phyloP scores from a whole-genome alignment of 2,888 invertebrate genomes.

The Rotaria macrura region DNA sequence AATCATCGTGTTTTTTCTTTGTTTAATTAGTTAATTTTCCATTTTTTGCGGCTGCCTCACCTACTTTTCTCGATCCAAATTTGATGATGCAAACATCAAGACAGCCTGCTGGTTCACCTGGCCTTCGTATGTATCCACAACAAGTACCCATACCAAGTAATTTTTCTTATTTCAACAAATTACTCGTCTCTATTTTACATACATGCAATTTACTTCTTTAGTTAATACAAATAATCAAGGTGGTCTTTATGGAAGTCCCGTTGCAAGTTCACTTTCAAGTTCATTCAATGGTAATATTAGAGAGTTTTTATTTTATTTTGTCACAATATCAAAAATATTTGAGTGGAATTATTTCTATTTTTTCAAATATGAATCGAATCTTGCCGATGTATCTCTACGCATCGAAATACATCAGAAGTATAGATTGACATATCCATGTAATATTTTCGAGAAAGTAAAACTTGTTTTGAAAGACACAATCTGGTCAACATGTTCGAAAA shows the following conservation, averaged over 20 bases:
- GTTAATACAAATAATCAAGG: neutral
- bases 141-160: constrained; percentile 8
- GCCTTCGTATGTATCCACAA: neutral
- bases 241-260: constrained; percentile 19
- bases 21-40: neutral
- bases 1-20: neutral
- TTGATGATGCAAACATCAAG: neutral
- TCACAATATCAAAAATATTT: too few species aligned
- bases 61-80: constrained; percentile 12
- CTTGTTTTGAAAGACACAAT: too few species aligned
- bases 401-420: too few species aligned
- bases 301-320: too few species aligned
- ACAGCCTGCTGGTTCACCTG: neutral
- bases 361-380: too few species aligned
- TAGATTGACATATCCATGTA: too few species aligned
- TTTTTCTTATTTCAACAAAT: neutral
- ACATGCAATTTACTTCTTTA: neutral
- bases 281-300: neutral
- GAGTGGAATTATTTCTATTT: too few species aligned
- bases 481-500: too few species aligned
- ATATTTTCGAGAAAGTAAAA: too few species aligned
- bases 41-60: neutral
- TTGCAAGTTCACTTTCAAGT: constrained; percentile 3
- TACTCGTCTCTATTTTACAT: too few species aligned
- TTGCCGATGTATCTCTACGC: too few species aligned